Conservation (phyloP, 1,140 invertebrate genomes). For the Aphaenogaster ashmeadi region DNA sequence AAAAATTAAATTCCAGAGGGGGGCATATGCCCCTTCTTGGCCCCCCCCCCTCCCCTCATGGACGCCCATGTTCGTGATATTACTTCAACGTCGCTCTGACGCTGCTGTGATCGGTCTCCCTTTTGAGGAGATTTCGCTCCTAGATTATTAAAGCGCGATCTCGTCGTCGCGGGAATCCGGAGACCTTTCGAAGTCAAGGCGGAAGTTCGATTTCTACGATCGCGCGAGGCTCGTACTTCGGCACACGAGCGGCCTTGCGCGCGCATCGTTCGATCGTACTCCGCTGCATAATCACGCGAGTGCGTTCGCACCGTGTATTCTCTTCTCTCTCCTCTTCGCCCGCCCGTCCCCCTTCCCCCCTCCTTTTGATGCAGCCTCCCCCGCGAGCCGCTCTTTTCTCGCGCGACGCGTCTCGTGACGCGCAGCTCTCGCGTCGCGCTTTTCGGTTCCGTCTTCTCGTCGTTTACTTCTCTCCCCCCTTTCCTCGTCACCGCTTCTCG, state of each 20-base stretch:
- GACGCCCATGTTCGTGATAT: no score
- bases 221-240: background rate
- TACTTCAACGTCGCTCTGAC: background rate
- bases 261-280: conserved; percentile 5
- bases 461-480: background rate
- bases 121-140: background rate
- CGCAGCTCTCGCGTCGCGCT: background rate
- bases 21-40: no score
- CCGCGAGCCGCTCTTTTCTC: background rate
- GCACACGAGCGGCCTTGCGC: background rate
- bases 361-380: background rate
- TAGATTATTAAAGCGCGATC: background rate
- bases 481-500: background rate
- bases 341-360: no score
- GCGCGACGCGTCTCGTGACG: background rate
- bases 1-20: no score
- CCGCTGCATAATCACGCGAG: background rate
- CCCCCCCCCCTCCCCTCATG: no score
- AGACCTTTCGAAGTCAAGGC: background rate
- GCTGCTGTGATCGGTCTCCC: background rate
- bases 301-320: conserved; percentile 1
- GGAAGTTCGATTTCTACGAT: background rate
- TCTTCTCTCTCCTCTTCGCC: background rate
- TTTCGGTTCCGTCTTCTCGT: background rate
- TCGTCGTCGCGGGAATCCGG: no score